Conservation (phyloP, 64 coral and sea anemone genomes). For the Orbicella faveolata region DNA sequence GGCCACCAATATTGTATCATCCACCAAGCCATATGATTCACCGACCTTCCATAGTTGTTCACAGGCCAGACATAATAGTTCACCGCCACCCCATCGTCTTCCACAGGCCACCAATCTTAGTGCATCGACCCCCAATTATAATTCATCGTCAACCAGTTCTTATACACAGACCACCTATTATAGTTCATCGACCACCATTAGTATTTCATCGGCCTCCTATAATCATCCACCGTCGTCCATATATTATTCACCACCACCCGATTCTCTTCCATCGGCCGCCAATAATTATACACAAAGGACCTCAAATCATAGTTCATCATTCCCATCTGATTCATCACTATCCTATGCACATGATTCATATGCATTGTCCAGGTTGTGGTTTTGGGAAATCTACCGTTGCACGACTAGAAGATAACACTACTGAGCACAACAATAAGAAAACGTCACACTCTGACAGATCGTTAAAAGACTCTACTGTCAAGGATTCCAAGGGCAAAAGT, state of each 20-base stretch:
- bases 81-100: slow-evolving; percentile 91
- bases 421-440: slow-evolving; percentile 15
- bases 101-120: slow-evolving; percentile 86
- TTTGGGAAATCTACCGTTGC: slow-evolving; percentile 73
- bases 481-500: slow-evolving; percentile 33
- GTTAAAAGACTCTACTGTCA: slow-evolving; percentile 19
- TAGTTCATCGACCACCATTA: slow-evolving; percentile 87
- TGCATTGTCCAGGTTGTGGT: slow-evolving; percentile 65
- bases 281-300: slow-evolving; percentile 83
- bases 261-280: slow-evolving; percentile 81
- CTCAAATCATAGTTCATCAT: slow-evolving; percentile 81
- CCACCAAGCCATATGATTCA: slow-evolving; percentile 94
- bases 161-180: slow-evolving; percentile 82
- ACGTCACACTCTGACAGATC: slow-evolving; percentile 31
- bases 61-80: slow-evolving; percentile 90
- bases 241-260: slow-evolving; percentile 91
- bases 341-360: slow-evolving; percentile 77
- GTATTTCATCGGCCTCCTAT: slow-evolving; percentile 88
- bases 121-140: slow-evolving; percentile 95
- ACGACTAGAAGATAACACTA: slow-evolving; percentile 37
- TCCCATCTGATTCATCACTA: slow-evolving; percentile 85
- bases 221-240: slow-evolving; percentile 86
- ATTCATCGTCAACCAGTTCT: slow-evolving; percentile 91
- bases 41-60: slow-evolving; percentile 81
- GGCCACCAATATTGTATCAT: slow-evolving; percentile 88